These are phyloP conservation scores for Pteria penguin DNA, from an alignment of 2,888 invertebrate genomes.

Conservation along the genomic window DNA sequence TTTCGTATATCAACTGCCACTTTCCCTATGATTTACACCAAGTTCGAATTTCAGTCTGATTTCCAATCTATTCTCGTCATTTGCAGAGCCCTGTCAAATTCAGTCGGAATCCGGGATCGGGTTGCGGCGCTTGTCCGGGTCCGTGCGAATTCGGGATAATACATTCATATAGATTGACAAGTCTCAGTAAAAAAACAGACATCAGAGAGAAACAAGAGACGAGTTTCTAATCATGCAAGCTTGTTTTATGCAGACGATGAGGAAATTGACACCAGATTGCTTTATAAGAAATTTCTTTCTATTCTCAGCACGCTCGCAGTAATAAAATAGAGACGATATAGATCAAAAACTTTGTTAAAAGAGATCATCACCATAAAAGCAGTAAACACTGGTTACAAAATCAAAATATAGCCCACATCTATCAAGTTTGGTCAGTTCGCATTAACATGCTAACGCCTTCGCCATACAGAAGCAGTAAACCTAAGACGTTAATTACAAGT, in stretches of 20 bases:
- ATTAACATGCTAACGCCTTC: no score
- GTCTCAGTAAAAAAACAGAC: slow-evolving; percentile 5
- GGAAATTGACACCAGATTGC: background rate
- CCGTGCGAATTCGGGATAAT: slow-evolving; percentile 16
- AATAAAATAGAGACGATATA: no score
- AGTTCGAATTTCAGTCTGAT: slow-evolving; percentile 1
- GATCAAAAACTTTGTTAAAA: no score
- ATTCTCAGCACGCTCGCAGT: background rate
- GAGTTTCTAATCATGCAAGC: background rate
- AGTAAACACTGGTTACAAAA: no score
- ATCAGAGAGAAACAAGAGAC: slow-evolving; percentile 4
- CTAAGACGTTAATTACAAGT: no score
- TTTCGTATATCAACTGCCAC: slow-evolving; percentile 4
- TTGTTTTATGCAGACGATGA: background rate
- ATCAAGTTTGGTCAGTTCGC: no score
- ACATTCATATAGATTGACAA: slow-evolving; percentile 21
- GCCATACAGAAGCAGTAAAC: no score
- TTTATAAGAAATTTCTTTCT: background rate
- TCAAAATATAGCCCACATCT: no score
- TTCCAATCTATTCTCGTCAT: background rate
- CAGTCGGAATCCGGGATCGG: background rate
- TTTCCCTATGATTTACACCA: slow-evolving; percentile 8
- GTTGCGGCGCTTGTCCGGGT: slow-evolving; percentile 1
- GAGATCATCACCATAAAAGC: no score
- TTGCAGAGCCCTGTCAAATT: background rate